Percentiles rank a stretch among this genome's conserved stretches.
phyloP scores from a whole-genome alignment of 2,888 invertebrate genomes.

The Drosophila emarginata region DNA sequence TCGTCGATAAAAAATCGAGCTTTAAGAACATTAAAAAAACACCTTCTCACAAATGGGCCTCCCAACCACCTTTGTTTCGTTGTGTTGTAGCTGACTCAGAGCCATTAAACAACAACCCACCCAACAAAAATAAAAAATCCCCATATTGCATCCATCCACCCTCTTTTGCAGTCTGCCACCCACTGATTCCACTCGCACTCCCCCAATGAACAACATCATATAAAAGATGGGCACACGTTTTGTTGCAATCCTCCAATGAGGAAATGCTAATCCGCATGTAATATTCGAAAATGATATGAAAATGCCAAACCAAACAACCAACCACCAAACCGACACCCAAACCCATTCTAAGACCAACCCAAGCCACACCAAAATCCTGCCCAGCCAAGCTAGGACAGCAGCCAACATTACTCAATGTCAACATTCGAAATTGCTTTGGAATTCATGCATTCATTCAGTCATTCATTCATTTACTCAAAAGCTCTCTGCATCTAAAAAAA shows the following conservation, averaged over 20 bases:
- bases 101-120: constrained; percentile 29
- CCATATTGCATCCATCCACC: constrained; percentile 52
- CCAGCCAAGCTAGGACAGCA: constrained; percentile 24
- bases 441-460: constrained; percentile 72
- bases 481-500: constrained; percentile 39
- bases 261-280: constrained; percentile 80
- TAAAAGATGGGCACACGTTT: constrained; percentile 68
- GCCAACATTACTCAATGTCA: constrained; percentile 77
- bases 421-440: constrained; percentile 78
- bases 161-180: constrained; percentile 38
- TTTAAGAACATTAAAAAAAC: constrained; percentile 24
- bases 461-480: constrained; percentile 55
- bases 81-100: constrained; percentile 14
- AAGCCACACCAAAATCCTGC: constrained; percentile 11
- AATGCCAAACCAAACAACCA: constrained; percentile 77
- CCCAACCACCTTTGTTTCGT: constrained; percentile 10
- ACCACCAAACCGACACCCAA: constrained; percentile 46
- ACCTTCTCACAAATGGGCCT: constrained; percentile 41
- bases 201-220: constrained; percentile 22
- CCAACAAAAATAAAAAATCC: constrained; percentile 13
- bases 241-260: constrained; percentile 67
- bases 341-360: constrained; percentile 8
- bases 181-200: constrained; percentile 20
- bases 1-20: neutral
- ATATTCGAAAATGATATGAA: constrained; percentile 78